Evolutionary conservation across 2,113 vertebrate genomes (phyloP), one percentile per base, ranked within the genome.

Genomic region (Mesocricetus auratus): DNA sequence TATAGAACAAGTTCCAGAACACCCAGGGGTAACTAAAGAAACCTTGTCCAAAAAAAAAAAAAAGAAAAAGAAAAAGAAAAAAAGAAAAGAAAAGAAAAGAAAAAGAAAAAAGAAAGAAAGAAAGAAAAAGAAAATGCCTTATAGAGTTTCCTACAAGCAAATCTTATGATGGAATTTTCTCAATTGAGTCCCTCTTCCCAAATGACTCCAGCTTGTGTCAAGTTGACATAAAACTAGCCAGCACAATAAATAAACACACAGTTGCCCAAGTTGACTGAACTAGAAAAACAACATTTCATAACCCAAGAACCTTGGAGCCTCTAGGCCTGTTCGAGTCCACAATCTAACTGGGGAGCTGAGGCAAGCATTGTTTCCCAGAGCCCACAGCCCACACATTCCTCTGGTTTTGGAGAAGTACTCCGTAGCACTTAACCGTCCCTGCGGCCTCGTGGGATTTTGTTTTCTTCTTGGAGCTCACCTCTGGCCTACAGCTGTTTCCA

Each of bases 211-310:
- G 79, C 56, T 39, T 81, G 19, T 81, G 24, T 60, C 22, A 39
- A 83, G n/a, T 16, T 83, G 6, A 83, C 79, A 83, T 16, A 60
- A 82, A 82, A 16, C 56, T 82, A 60, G n/a, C 36, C 12, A 82
- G n/a, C 79, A 60, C 79, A 62, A 16, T 77, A 77, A 78, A 62
- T 9, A 62, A 83, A 83, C 3, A 95, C 95, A 93, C 21, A 62
- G 74, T 36, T 47, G 19, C 21, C 62, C 42, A 60, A 79, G 71
- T 21, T 74, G 64, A 79, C 13, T 22, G 21, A 31, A 24, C 89
- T 86, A 73, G 77, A 69, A 94, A 85, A 88, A 33, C 33, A 58
- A 26, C 4, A 16, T 81, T 94, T 91, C 60, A 45, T 77, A 58
- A 89, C 53, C 7, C 5, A 66, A n/a, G 31, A 66, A 8, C 88